Conservation (phyloP, 2,888 invertebrate genomes). For the Meghimatium bilineatum region DNA sequence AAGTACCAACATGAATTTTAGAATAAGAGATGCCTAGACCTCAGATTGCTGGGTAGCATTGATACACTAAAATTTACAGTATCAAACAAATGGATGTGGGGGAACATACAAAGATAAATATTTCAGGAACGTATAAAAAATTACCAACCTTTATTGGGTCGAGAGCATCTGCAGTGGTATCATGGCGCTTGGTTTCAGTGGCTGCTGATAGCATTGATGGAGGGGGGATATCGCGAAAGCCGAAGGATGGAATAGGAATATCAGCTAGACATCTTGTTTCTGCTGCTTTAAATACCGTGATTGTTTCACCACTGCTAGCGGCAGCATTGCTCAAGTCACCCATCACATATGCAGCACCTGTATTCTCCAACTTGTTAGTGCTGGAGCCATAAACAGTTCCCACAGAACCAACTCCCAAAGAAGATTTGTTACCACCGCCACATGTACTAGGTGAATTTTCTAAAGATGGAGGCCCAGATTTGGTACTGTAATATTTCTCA, state of each 20-base stretch:
- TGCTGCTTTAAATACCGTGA: conserved; percentile 36
- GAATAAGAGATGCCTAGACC: too few species aligned
- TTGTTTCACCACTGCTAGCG: conserved; percentile 18
- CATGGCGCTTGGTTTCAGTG: not conserved
- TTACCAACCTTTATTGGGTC: conserved; percentile 42
- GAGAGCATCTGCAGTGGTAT: conserved; percentile 14
- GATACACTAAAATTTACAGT: too few species aligned
- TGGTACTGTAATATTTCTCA: conserved; percentile 39
- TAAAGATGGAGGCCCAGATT: conserved; percentile 17
- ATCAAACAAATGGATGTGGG: too few species aligned
- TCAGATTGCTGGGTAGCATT: too few species aligned
- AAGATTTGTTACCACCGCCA: not conserved
- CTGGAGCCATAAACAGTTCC: not conserved
- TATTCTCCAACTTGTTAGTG: not conserved
- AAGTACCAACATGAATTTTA: too few species aligned
- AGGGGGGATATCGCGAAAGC: conserved; percentile 45
- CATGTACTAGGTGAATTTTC: conserved; percentile 4
- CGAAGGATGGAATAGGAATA: conserved; percentile 46
- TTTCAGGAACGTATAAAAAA: not conserved
- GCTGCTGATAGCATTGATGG: conserved; percentile 30
- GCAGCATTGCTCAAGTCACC: conserved; percentile 35
- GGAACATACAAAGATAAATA: too few species aligned
- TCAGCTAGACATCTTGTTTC: conserved; percentile 29
- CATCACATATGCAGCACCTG: conserved; percentile 1
- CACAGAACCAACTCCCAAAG: not conserved